phyloP scores from a whole-genome alignment of 2,113 vertebrate genomes.

The Cheilinus undulatus region DNA sequence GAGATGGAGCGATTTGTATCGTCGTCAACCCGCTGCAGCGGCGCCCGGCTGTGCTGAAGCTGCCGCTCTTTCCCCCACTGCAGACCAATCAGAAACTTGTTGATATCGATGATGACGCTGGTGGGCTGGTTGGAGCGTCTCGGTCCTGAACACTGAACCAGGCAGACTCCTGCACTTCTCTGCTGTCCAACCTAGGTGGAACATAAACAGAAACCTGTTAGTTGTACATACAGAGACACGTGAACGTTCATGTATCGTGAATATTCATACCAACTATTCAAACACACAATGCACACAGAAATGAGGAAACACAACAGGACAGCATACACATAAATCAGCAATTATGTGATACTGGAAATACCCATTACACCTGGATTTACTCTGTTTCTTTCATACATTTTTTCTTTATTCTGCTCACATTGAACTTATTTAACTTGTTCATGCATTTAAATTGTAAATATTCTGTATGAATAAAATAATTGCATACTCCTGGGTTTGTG shows the following conservation, averaged over 20 bases:
- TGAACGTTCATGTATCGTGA: not conserved
- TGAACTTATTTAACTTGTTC: constrained; percentile 16
- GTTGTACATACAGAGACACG: constrained; percentile 1
- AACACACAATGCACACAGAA: constrained; percentile 1
- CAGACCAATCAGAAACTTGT: constrained; percentile 95
- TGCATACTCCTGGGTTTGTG: no score
- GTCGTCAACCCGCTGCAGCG: constrained; percentile 86
- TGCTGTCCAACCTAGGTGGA: constrained; percentile 78
- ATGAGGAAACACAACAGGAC: not conserved
- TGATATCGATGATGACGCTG: constrained; percentile 94
- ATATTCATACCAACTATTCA: not conserved
- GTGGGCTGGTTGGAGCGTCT: constrained; percentile 81
- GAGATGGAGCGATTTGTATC: constrained; percentile 96
- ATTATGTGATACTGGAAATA: not conserved
- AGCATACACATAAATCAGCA: constrained; percentile 9
- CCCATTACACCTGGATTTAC: no score
- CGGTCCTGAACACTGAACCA: constrained; percentile 89
- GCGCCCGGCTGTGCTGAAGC: constrained; percentile 79
- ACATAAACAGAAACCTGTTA: constrained; percentile 36
- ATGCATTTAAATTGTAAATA: no score
- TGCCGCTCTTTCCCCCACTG: constrained; percentile 90
- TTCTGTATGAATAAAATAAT: no score
- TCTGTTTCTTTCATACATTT: not conserved
- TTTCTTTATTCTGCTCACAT: not conserved
- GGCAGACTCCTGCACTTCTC: constrained; percentile 89